Base-by-base conservation (phyloP, 1,140 invertebrate genomes). In the Neuroterus valhalla region DNA sequence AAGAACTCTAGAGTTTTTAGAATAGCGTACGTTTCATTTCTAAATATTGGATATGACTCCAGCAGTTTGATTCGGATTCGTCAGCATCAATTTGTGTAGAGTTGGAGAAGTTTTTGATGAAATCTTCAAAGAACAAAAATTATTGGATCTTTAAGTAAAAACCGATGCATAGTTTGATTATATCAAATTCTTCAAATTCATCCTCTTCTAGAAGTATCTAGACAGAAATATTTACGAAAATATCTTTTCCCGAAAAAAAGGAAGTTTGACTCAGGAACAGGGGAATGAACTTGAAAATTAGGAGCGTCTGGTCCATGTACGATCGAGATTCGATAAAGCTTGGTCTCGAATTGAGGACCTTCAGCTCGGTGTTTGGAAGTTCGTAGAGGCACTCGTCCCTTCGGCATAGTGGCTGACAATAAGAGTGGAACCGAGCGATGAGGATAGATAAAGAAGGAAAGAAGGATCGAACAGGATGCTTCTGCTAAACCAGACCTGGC, bases 281-380 rank as follows among this genome's bases (percentile, higher is more conserved):
- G 50, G 50, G 50, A 52, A 52, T 23, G 50, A 52, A 52, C 50
- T 52, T 52, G 50, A 52, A 52, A 52, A 52, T 52, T n/a, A 26
- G 23, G 50, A 52, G 50, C 21, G 50, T 52, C 50, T 52, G 50
- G 50, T 52, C 50, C 19, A 21, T 23, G 21, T 23, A 17, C 50
- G 19, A 52, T 52, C 50, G 50, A 52, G 50, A 52, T 52, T 52
- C 50, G 50, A 52, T 52, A 52, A 52, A 52, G 50, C 50, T 52
- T 52, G 50, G 17, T 21, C 8, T 52, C 19, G 23, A 52, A 52
- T 52, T 52, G 50, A 52, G 23, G 50, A 52, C 50, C 50, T 52
- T 52, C 23, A 52, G 50, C 50, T 52, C 12, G 50, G 50, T 52
- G 50, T 52, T 52, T 52, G 19, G 23, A 52, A 52, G 50, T 52